phyloP scores from a whole-genome alignment of 2,113 vertebrate species.

The Sporophila hypoxantha region DNA sequence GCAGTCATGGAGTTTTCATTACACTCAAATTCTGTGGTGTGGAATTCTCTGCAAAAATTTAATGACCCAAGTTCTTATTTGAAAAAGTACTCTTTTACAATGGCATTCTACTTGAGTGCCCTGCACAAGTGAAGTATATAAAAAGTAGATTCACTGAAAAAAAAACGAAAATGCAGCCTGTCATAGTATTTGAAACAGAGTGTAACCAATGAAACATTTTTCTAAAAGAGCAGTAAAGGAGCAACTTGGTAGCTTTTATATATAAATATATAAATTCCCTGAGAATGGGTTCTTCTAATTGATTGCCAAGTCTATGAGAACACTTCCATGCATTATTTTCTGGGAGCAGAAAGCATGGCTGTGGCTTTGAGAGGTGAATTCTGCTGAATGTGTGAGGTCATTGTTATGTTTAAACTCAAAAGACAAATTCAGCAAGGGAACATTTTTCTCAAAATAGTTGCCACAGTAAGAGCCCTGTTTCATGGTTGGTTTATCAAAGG shows the following conservation, averaged over 20 bases:
- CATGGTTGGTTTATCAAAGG: neutral
- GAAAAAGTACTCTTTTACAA: neutral
- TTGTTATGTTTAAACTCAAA: neutral
- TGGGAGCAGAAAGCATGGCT: neutral
- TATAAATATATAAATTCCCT: neutral
- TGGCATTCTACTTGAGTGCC: neutral
- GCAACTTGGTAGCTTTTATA: neutral
- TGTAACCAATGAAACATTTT: neutral
- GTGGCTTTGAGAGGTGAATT: neutral
- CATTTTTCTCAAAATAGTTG: neutral
- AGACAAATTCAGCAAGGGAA: neutral
- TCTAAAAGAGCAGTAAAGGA: neutral
- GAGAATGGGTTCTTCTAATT: neutral
- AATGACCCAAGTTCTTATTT: neutral
- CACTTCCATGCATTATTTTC: neutral
- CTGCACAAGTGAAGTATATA: neutral
- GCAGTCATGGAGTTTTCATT: neutral
- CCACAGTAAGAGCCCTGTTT: neutral
- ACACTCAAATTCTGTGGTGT: neutral
- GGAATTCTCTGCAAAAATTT: neutral
- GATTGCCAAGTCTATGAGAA: neutral
- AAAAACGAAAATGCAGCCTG: neutral
- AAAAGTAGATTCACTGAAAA: neutral
- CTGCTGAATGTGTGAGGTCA: neutral
- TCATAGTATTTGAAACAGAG: neutral